phyloP scores from a whole-genome alignment of 92 coral and sea anemone species.

The Parazoanthus darwini region DNA sequence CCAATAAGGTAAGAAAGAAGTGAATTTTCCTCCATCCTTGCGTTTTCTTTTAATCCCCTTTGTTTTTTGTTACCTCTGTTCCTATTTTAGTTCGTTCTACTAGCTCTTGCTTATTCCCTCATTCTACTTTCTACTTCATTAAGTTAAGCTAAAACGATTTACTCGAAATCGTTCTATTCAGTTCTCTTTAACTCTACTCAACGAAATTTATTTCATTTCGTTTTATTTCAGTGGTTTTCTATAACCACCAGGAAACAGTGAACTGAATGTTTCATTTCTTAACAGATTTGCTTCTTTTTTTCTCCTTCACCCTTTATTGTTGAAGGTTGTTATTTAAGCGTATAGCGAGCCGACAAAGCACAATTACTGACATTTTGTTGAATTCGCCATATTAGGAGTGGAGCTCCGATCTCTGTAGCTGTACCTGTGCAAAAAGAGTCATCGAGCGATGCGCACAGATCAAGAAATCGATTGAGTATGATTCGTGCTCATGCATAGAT shows the following conservation, averaged over 20 bases:
- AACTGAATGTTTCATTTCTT: neutral
- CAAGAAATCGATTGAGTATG: constrained; percentile 12
- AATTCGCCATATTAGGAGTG: constrained; percentile 22
- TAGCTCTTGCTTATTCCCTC: neutral
- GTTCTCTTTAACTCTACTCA: no score
- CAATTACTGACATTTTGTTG: neutral
- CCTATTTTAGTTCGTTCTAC: neutral
- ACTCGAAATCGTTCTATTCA: no score
- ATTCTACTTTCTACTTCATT: neutral
- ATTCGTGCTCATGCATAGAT: constrained; percentile 24
- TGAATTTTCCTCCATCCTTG: neutral
- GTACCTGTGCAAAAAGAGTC: constrained; percentile 23
- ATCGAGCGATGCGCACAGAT: constrained; percentile 19
- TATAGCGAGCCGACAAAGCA: neutral
- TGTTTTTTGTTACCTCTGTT: neutral
- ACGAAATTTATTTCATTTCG: no score
- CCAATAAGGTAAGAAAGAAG: neutral
- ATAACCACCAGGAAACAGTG: no score
- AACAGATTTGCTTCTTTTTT: neutral
- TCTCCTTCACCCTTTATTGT: neutral
- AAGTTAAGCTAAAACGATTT: no score
- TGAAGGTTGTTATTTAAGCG: neutral
- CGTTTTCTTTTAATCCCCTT: neutral
- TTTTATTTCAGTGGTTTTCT: no score
- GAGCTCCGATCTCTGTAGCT: constrained; percentile 33